A percentile compares a stretch with the other conserved stretches of the same genome.
Conservation (phyloP, 2,797 vertebrate species). For the Megaceryle alcyon region DNA sequence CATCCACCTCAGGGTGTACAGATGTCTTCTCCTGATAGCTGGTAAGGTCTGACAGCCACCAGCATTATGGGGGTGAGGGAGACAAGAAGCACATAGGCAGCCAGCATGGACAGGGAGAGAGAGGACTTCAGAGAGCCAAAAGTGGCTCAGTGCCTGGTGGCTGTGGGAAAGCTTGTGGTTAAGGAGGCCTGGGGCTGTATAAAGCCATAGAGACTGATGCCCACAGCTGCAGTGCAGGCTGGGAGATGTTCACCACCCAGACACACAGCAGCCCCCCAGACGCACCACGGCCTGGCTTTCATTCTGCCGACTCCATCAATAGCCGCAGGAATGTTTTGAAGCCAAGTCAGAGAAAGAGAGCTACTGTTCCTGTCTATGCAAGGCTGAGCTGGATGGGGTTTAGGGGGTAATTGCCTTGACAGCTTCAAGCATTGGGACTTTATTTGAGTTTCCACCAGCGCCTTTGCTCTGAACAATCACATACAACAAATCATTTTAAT, state of each 20-base stretch:
- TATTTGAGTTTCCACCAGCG: conserved; percentile 51
- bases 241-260: conserved; percentile 49
- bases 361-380: conserved; percentile 53
- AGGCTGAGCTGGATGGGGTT: conserved; percentile 46
- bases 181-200: not conserved
- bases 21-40: not conserved
- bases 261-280: conserved; percentile 11
- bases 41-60: not conserved
- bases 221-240: conserved; percentile 1
- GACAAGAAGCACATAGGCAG: not conserved
- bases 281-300: conserved; percentile 34
- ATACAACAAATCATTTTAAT: conserved; percentile 72
- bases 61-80: not conserved
- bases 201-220: not conserved
- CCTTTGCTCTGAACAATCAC: conserved; percentile 45
- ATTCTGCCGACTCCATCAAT: conserved; percentile 32
- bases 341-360: conserved; percentile 44
- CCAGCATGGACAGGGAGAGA: not conserved
- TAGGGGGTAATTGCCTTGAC: conserved; percentile 55
- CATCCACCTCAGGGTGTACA: not conserved
- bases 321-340: conserved; percentile 55
- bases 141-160: not conserved
- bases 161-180: conserved; percentile 16
- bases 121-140: not conserved
- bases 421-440: conserved; percentile 48